Percentiles rank a stretch among this genome's conserved stretches.
Conservation (phyloP, 2,888 invertebrate species). For the Atethmia centrago region DNA sequence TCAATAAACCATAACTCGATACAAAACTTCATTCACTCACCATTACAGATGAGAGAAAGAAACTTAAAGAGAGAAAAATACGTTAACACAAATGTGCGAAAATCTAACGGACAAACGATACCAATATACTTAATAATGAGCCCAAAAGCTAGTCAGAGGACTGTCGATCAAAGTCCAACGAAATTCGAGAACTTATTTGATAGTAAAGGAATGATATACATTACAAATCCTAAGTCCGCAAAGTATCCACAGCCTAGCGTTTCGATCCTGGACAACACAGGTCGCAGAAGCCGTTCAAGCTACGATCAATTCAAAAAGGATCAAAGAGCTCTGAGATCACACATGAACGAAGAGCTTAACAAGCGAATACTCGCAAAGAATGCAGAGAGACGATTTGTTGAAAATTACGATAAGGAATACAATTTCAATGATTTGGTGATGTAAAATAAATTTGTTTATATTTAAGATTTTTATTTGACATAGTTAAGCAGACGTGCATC, state of each 20-base stretch:
- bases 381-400: neutral
- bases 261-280: neutral
- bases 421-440: constrained; percentile 40
- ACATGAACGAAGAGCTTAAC: constrained; percentile 9
- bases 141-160: neutral
- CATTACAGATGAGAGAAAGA: neutral
- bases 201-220: constrained; percentile 15
- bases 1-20: neutral
- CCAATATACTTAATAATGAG: constrained; percentile 14
- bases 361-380: neutral
- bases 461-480: neutral
- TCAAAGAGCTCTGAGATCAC: neutral
- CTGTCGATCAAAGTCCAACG: too few species aligned
- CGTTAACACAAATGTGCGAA: neutral
- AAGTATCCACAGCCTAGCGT: neutral
- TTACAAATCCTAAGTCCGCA: constrained; percentile 5
- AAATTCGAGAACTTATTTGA: constrained; percentile 11
- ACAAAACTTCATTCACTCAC: neutral
- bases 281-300: neutral
- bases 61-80: neutral
- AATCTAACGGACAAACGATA: neutral
- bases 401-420: constrained; percentile 15
- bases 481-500: too few species aligned
- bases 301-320: accelerated
- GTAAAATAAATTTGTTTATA: constrained; percentile 1